Base-by-base conservation (phyloP, 1,140 invertebrate species). In the Micrasema minimum region DNA sequence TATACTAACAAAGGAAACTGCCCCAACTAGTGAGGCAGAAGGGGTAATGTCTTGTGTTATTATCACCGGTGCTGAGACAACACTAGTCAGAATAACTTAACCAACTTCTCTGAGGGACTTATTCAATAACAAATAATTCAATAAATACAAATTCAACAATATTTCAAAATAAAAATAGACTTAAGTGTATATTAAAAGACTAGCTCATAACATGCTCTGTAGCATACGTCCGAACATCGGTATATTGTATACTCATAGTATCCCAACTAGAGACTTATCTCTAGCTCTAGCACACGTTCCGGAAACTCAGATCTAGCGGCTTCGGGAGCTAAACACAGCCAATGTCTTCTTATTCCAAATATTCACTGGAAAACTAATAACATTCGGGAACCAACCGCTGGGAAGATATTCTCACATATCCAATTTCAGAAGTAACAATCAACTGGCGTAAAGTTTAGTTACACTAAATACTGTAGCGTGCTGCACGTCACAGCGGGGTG, bases 71-170 rank as follows among this genome's bases (percentile, higher is more conserved):
- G n/a, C n/a, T n/a, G n/a, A n/a, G n/a, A n/a, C n/a, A n/a, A n/a
- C n/a, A n/a, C n/a, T n/a, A n/a, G n/a, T n/a, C n/a, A n/a, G n/a
- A n/a, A n/a, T n/a, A n/a, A n/a, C n/a, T n/a, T n/a, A n/a, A n/a
- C n/a, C n/a, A n/a, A n/a, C n/a, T n/a, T n/a, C n/a, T 14, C 45
- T 16, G 45, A 2, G 45, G 45, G 14, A 48, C 14, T 48, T 48
- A 48, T 18, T 18, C 45, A 48, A 48, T 38, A 38, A 20, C 22
- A 16, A 59, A 41, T 20, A 38, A 41, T 41, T 55, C 20, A 41
- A 59, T 41, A 59, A 59, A 59, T 59, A 59, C 55, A 59, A 59
- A 59, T 41, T 41, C 55, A 59, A 59, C 55, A 59, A 41, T 41
- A 59, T 57, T 16, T 14, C 26, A 55, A 53, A 53, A 55, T 20